Conservation (phyloP, 92 coral and sea anemone species). For the Diadumene lineata region DNA sequence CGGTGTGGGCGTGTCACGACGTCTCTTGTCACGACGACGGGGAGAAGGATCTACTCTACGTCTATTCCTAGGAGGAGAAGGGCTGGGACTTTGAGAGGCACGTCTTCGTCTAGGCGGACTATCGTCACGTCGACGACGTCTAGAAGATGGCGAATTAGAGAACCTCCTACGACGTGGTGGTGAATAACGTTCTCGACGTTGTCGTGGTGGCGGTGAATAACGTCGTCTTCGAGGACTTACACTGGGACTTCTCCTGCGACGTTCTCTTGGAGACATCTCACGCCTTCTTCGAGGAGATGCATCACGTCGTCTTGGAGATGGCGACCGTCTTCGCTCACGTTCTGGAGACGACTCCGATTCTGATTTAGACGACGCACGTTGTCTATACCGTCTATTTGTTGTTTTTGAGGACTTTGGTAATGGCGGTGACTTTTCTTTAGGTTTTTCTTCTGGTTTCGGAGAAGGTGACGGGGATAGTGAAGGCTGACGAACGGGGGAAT, state of each 20-base stretch:
- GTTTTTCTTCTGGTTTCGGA: conserved; percentile 62
- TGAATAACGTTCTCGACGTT: conserved; percentile 35
- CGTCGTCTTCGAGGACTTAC: conserved; percentile 52
- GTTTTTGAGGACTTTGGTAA: conserved; percentile 83
- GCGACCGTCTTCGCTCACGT: conserved; percentile 57
- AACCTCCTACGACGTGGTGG: conserved; percentile 28
- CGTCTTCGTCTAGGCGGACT: conserved; percentile 56
- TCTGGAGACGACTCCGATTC: conserved; percentile 85
- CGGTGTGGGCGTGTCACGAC: conserved; percentile 46
- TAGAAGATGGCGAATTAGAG: conserved; percentile 27
- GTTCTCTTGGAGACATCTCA: conserved; percentile 44
- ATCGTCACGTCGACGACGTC: conserved; percentile 38
- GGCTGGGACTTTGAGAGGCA: conserved; percentile 51
- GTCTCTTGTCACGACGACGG: conserved; percentile 48
- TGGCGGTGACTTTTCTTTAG: conserved; percentile 62
- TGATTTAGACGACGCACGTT: conserved; percentile 79
- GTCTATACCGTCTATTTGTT: conserved; percentile 87
- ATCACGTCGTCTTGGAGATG: conserved; percentile 67
- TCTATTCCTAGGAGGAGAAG: conserved; percentile 44
- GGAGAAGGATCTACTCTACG: conserved; percentile 31
- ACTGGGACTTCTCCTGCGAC: conserved; percentile 54
- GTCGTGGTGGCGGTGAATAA: conserved; percentile 46
- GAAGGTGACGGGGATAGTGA: conserved; percentile 85
- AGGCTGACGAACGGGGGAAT: conserved; percentile 80
- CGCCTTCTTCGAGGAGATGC: conserved; percentile 62